Evolutionary conservation across 2,797 vertebrate genomes (phyloP).

Genomic region (Loriculus beryllinus): DNA sequence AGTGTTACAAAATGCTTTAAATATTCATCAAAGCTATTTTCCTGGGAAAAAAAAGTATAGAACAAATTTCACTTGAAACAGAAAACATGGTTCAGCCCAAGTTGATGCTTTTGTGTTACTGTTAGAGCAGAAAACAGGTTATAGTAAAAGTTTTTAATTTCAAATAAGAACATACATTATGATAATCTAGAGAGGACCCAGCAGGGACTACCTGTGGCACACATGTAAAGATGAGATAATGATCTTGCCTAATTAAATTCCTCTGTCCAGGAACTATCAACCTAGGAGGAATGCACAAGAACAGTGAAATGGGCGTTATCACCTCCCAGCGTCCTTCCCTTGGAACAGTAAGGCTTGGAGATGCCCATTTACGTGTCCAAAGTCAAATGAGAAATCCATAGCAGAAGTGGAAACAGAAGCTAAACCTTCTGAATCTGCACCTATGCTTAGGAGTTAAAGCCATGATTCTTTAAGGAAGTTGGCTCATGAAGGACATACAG

Average conservation of each 20-base stretch:
- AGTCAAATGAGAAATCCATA: neutral
- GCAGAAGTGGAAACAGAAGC: neutral
- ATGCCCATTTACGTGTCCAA: neutral
- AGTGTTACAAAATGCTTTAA: neutral
- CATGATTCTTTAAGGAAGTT: neutral
- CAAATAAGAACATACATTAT: neutral
- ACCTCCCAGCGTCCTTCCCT: neutral
- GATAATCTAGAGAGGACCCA: neutral
- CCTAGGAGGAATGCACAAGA: neutral
- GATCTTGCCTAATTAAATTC: neutral
- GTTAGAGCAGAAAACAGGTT: neutral
- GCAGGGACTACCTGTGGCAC: neutral
- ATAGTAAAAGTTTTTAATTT: neutral
- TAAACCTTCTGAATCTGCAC: neutral
- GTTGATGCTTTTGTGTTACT: neutral
- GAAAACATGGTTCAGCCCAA: neutral
- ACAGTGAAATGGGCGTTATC: neutral
- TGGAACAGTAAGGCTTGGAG: neutral
- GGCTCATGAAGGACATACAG: neutral
- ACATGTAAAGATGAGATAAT: neutral
- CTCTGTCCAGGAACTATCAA: neutral
- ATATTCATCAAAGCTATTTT: conserved; percentile 42
- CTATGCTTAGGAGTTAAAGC: neutral
- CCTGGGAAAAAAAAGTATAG: neutral
- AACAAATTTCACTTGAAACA: neutral